phyloP scores from a whole-genome alignment of 2,797 vertebrate species.

The Macroramphosus scolopax region DNA sequence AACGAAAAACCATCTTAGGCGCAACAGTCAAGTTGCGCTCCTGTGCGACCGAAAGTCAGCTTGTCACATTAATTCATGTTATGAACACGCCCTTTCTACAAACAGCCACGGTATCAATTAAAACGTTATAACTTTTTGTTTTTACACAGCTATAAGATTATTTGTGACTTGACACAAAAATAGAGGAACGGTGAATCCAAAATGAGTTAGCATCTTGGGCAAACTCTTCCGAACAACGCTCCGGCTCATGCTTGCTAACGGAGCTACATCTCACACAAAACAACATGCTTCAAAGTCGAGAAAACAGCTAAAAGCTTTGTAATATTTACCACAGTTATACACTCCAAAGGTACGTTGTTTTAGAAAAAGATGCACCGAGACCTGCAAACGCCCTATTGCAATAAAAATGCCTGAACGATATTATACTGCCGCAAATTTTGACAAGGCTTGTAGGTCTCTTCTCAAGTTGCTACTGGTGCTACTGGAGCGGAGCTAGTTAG shows the following conservation, averaged over 20 bases:
- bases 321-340: slow-evolving; percentile 58
- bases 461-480: slow-evolving; percentile 64
- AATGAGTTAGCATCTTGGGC: slow-evolving; percentile 64
- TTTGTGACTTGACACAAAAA: slow-evolving; percentile 31
- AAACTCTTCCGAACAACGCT: slow-evolving; percentile 63
- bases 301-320: slow-evolving; percentile 32
- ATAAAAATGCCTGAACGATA: slow-evolving; percentile 26
- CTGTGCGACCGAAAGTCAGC: slow-evolving; percentile 26
- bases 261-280: slow-evolving; percentile 52
- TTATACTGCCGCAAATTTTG: slow-evolving; percentile 45
- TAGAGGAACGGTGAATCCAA: slow-evolving; percentile 15
- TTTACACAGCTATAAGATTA: background rate
- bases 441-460: slow-evolving; percentile 50
- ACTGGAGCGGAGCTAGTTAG: slow-evolving; percentile 56
- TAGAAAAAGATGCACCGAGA: slow-evolving; percentile 4
- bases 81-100: background rate
- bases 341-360: slow-evolving; percentile 23
- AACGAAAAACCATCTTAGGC: slow-evolving; percentile 53
- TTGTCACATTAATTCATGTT: slow-evolving; percentile 1
- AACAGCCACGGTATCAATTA: background rate
- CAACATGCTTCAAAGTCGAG: slow-evolving; percentile 64
- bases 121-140: background rate
- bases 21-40: slow-evolving; percentile 59
- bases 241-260: slow-evolving; percentile 55
- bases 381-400: slow-evolving; percentile 14